Conservation (phyloP, 2,113 vertebrate genomes). For the Poecile atricapillus region DNA sequence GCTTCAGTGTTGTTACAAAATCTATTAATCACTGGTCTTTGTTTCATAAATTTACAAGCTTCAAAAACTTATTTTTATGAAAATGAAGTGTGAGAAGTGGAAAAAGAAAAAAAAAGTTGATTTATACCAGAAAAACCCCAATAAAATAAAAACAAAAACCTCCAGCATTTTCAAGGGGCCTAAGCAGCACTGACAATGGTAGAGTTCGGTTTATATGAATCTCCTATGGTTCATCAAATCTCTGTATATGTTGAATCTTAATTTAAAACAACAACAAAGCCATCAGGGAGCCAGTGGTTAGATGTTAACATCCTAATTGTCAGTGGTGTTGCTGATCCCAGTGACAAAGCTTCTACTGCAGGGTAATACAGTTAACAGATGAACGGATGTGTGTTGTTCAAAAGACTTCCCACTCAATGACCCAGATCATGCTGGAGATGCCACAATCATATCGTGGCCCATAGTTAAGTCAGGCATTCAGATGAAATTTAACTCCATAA, state of each 20-base stretch:
- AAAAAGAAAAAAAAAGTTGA: background rate
- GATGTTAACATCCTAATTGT: background rate
- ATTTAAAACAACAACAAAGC: background rate
- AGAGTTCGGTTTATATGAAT: background rate
- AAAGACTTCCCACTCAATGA: background rate
- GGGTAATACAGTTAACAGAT: background rate
- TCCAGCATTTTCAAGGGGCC: background rate
- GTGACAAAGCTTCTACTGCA: background rate
- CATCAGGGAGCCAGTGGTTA: background rate
- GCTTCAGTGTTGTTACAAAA: background rate
- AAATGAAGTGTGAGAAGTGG: background rate
- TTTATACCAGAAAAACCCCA: fast-evolving
- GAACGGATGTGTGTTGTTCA: background rate
- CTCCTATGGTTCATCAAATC: background rate
- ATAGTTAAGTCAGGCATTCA: background rate
- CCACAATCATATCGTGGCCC: fast-evolving
- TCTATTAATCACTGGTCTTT: background rate
- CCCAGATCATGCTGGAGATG: background rate
- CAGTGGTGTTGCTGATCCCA: background rate
- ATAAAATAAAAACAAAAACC: fast-evolving
- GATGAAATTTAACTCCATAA: background rate
- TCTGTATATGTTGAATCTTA: background rate
- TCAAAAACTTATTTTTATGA: background rate
- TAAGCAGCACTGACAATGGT: background rate
- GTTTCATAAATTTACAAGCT: background rate